Base-by-base conservation (phyloP, 2,113 vertebrate species). In the Axis porcinus region DNA sequence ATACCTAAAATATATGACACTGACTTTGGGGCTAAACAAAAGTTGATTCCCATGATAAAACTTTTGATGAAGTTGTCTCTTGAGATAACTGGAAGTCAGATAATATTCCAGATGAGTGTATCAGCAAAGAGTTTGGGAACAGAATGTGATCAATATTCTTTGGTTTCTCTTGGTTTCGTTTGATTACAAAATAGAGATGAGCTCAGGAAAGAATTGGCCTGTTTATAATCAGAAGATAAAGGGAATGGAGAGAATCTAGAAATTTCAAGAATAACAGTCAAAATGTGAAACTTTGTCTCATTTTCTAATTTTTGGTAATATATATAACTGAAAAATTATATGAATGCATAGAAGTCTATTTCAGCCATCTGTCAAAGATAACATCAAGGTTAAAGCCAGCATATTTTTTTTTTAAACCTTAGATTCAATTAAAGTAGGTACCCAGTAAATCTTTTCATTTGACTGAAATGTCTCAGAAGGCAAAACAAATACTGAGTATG, bases 321-420 rank as follows among this genome's bases (percentile, higher is more conserved):
- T 78, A 67, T 43, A 60, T 96, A 45, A 91, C 28, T 91, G 25
- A 94, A 91, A 94, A 81, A 62, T 86, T 93, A 62, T 89, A 86
- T 57, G 16, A 95, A 50, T 88, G 0, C 21, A 81, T 28, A 86
- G 81, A 74, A 92, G 52, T 23, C 52, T 81, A 86, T 81, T 60
- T 64, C 36, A 86, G 28, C 60, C 25, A 21, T 27, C 27, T 43
- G 7, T 92, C 76, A 86, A 89, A 89, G 30, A 64, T n/a, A 36
- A 86, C 27, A 45, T 74, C 12, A 93, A 11, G 40, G 13, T 57
- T 90, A 93, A 81, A 62, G 7, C n/a, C 84, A 52, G 14, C 16
- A 85, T 9, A 52, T 25, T 64, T 91, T 64, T 70, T 81, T 52
- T 21, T n/a, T 43, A 92, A 79, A 90, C 28, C 50, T 86, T 83